Evolutionary conservation across 2,888 invertebrate genomes (phyloP).

Genomic region (Tryphoninae sp.): DNA sequence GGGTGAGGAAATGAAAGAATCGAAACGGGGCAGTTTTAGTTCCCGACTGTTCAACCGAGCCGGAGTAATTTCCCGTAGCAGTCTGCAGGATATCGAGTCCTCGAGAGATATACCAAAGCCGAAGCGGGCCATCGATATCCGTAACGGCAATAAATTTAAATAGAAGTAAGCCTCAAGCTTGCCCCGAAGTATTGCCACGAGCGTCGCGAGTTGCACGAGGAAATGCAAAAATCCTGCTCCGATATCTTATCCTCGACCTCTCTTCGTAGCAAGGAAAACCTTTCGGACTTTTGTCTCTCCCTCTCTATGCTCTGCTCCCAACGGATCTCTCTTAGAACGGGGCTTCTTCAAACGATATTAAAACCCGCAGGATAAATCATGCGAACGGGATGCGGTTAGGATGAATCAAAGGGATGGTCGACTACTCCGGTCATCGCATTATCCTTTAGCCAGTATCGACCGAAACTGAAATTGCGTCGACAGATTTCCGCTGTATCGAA

Average conservation of each 20-base stretch:
- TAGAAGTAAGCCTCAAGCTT: conserved; percentile 35
- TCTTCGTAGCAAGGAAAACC: background rate
- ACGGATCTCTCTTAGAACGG: background rate
- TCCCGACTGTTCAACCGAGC: conserved; percentile 34
- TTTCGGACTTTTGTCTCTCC: conserved; percentile 4
- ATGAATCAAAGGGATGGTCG: conserved; percentile 6
- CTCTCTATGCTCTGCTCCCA: conserved; percentile 6
- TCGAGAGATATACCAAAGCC: conserved; percentile 39
- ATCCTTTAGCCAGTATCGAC: background rate
- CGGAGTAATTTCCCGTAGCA: conserved; percentile 54
- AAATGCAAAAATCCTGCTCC: conserved; percentile 22
- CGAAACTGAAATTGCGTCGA: background rate
- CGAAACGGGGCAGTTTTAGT: conserved; percentile 37
- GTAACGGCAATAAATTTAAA: conserved; percentile 63
- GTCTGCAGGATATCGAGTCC: conserved; percentile 54
- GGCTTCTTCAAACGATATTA: conserved; percentile 41
- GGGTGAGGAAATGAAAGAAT: conserved; percentile 44
- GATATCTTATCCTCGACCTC: conserved; percentile 14
- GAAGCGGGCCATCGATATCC: conserved; percentile 49
- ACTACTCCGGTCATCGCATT: background rate
- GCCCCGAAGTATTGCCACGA: conserved; percentile 24
- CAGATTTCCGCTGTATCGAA: background rate
- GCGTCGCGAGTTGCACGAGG: conserved; percentile 6
- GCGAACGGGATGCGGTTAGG: conserved; percentile 15
- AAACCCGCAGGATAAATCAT: conserved; percentile 39